Conservation (phyloP, 2,797 vertebrate genomes). For the Cuculus canorus region DNA sequence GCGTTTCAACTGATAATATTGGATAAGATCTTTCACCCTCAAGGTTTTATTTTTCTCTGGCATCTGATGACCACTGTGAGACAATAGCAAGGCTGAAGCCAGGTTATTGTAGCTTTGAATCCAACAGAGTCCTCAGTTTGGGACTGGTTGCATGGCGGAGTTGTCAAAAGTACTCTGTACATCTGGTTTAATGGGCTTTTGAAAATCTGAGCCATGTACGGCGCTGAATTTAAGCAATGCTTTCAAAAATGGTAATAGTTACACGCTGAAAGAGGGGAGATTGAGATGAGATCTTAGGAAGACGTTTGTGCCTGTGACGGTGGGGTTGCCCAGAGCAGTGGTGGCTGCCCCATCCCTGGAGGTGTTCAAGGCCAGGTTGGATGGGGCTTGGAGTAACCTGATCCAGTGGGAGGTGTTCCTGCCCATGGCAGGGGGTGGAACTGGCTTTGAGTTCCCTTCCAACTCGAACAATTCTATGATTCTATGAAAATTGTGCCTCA, state of each 20-base stretch:
- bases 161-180: not conserved
- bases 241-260: not conserved
- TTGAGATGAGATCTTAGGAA: no score
- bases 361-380: no score
- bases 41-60: not conserved
- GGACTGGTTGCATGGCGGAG: not conserved
- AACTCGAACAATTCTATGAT: no score
- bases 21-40: not conserved
- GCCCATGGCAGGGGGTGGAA: no score
- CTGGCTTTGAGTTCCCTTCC: no score
- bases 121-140: not conserved
- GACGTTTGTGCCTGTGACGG: no score
- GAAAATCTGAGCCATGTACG: not conserved
- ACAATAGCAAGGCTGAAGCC: not conserved
- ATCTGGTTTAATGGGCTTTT: not conserved
- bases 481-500: not conserved
- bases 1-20: not conserved
- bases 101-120: not conserved
- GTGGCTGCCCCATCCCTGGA: no score
- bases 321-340: no score
- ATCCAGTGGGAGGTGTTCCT: no score
- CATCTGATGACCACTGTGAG: not conserved
- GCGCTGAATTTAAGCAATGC: not conserved
- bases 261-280: no score
- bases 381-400: no score